Conservation (phyloP, 2,797 vertebrate species). For the Muscicapa comitata region DNA sequence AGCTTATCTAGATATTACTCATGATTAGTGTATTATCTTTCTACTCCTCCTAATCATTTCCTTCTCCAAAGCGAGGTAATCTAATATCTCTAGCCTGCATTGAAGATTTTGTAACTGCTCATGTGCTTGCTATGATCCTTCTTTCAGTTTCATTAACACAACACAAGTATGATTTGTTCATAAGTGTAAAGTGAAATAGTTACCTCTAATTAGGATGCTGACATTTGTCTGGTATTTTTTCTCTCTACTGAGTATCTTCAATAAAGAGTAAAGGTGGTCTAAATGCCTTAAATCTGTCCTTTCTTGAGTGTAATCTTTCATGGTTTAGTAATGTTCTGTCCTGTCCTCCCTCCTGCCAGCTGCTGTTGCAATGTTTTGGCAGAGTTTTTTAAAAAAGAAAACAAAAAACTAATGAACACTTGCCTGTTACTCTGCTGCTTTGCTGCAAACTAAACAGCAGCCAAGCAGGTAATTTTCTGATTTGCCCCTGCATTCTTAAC, state of each 20-base stretch:
- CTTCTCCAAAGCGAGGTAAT: neutral
- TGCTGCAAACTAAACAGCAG: neutral
- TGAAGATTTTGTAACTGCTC: neutral
- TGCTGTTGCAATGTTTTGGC: neutral
- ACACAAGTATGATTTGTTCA: neutral
- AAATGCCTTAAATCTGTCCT: neutral
- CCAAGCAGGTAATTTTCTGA: neutral
- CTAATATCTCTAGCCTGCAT: neutral
- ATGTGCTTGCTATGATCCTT: neutral
- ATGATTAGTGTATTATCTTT: neutral
- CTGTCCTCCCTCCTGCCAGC: neutral
- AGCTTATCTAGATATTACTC: constrained; percentile 10
- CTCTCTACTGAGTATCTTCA: neutral
- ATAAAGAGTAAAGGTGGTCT: neutral
- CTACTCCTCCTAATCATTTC: neutral
- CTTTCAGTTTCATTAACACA: neutral
- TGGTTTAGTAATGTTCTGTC: neutral
- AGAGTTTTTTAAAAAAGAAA: neutral
- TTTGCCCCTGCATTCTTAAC: neutral
- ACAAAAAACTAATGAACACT: neutral
- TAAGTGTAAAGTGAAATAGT: neutral
- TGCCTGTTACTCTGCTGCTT: neutral
- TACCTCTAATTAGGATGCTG: neutral
- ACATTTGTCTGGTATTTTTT: neutral
- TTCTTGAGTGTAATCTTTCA: neutral